These are phyloP conservation scores for Garra rufa DNA, from an alignment of 2,113 vertebrate genomes.

Conservation along the genomic window DNA sequence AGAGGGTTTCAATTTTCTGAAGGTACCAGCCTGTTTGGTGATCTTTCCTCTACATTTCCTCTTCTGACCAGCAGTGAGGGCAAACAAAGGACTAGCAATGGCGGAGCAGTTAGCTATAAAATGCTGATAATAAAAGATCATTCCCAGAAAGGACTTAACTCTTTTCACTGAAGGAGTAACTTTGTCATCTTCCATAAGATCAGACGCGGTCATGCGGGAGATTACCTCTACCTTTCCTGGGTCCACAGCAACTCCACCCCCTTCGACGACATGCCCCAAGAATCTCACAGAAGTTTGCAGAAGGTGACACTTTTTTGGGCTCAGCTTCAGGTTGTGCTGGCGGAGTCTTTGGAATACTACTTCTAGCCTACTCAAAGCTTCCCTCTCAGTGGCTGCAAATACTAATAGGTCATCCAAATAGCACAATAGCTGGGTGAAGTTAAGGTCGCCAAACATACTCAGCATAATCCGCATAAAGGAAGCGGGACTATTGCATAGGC, in stretches of 20 bases:
- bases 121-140: conserved; percentile 17
- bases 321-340: conserved; percentile 31
- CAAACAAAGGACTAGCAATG: background rate
- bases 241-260: conserved; percentile 16
- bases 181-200: background rate
- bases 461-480: background rate
- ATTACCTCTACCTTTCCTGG: background rate
- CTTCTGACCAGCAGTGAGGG: conserved; percentile 20
- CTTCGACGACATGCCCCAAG: background rate
- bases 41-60: background rate
- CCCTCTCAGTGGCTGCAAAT: background rate
- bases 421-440: background rate
- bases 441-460: background rate
- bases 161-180: background rate
- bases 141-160: conserved; percentile 1
- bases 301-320: conserved; percentile 33
- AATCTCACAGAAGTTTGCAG: conserved; percentile 14
- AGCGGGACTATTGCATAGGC: background rate
- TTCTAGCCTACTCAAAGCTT: background rate
- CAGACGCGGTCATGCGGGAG: background rate
- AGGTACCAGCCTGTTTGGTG: background rate
- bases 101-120: background rate
- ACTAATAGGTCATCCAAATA: background rate
- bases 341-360: background rate
- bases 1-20: background rate